A percentile compares a stretch with the other conserved stretches of the same genome.
phyloP scores from a whole-genome alignment of 2,797 vertebrate genomes.

The Ceryle rudis region DNA sequence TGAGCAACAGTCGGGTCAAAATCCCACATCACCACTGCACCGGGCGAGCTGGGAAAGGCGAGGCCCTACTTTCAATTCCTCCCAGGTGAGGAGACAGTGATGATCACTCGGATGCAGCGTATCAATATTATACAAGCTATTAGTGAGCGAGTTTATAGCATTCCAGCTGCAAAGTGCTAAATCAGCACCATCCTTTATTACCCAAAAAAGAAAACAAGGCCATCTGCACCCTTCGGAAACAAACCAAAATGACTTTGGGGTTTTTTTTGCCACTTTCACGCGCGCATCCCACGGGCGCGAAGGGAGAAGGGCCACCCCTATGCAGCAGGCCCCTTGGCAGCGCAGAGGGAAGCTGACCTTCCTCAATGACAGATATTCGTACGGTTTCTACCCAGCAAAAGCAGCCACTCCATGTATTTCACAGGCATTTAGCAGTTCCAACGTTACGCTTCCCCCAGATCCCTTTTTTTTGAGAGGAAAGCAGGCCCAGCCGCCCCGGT shows the following conservation, averaged over 20 bases:
- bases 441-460: neutral
- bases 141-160: neutral
- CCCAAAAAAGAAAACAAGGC: neutral
- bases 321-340: neutral
- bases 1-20: neutral
- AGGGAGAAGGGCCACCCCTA: neutral
- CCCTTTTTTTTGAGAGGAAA: no score
- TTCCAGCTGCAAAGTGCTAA: neutral
- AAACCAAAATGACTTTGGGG: fast-evolving
- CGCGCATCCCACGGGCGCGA: fast-evolving
- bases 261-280: fast-evolving
- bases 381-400: fast-evolving
- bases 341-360: neutral
- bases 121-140: fast-evolving
- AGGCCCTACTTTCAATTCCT: neutral
- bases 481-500: neutral
- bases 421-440: neutral
- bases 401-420: fast-evolving
- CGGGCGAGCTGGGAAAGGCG: neutral
- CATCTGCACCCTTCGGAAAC: neutral
- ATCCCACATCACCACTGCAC: neutral
- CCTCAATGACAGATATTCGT: neutral
- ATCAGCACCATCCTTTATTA: neutral
- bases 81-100: neutral
- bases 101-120: fast-evolving